Base-by-base conservation (phyloP, 2,888 invertebrate species). In the Creontiades dilutus region DNA sequence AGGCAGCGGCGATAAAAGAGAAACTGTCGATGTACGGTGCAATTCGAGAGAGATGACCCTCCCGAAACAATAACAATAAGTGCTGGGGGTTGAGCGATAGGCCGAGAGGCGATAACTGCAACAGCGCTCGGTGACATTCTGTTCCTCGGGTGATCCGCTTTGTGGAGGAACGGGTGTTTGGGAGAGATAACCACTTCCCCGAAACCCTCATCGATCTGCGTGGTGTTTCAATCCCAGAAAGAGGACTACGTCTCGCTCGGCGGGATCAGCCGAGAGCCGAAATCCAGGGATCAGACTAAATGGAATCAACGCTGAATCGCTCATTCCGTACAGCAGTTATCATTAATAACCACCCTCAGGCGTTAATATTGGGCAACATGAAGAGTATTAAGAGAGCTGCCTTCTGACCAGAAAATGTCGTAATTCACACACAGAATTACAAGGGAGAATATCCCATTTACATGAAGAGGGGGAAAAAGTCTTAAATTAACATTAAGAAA, bases 121-220 rank as follows among this genome's bases (percentile, higher is more conserved):
- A 23, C 68, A 68, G 68, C 23, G 23, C 23, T 23, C 23, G 11
- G n/a, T 68, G n/a, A 7, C 68, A n/a, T 23, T 23, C 23, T 68
- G 7, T n/a, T 19, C 12, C 23, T 23, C 23, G 19, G 23, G 19
- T 19, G 68, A 68, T 68, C 68, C 68, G 68, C 23, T 68, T 68
- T 23, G 23, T 23, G 37, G 68, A 23, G 68, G 13, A 23, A 23
- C 23, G 68, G 68, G 23, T 68, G 68, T 23, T 68, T 19, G 23
- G 68, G 11, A 13, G 68, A 68, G 68, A 68, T 68, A 68, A 68
- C 68, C 68, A 68, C 68, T 27, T 68, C 11, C 23, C 23, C 23
- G 68, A 68, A 68, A 68, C 68, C 68, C 68, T 68, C 68, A 68
- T 68, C 68, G 68, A 68, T 68, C 23, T 68, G 68, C 12, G 5